Evolutionary conservation across 2,797 vertebrate species (phyloP).

Genomic region (Tragopan temminckii): DNA sequence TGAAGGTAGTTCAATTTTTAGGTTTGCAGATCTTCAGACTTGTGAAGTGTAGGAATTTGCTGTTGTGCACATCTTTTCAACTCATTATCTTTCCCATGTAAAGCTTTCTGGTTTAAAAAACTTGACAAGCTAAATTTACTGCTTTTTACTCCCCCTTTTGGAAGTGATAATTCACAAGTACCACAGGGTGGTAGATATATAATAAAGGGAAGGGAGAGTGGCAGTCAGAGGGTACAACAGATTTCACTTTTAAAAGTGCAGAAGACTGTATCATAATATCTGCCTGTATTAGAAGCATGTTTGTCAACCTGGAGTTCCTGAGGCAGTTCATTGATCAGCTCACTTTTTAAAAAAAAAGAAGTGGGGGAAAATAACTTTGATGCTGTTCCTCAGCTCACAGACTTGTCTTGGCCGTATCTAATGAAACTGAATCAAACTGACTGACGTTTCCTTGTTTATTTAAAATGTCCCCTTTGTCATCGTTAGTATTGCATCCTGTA

Average conservation of each 20-base stretch:
- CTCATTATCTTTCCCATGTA: background rate
- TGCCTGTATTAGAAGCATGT: background rate
- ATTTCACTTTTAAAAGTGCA: background rate
- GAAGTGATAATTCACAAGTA: background rate
- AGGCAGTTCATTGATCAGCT: background rate
- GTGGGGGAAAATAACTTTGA: background rate
- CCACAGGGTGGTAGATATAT: too few relatives aligned
- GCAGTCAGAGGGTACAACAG: background rate
- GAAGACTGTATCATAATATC: background rate
- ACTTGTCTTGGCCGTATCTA: background rate
- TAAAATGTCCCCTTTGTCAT: background rate
- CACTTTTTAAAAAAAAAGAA: background rate
- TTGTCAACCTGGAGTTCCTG: background rate
- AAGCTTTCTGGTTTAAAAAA: background rate
- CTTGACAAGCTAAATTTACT: background rate
- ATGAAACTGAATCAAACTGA: background rate
- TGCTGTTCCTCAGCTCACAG: background rate
- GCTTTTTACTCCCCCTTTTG: background rate
- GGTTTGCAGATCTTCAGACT: background rate
- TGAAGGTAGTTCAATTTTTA: background rate
- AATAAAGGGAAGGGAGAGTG: background rate
- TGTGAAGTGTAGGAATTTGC: background rate
- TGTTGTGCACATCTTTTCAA: background rate
- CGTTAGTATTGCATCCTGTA: background rate
- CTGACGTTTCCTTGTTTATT: background rate